Percentiles rank a stretch among this genome's conserved stretches.
Conservation (phyloP, 30 jellyfish, hydroid and myxozoan genomes). For the Cassiopea andromeda region DNA sequence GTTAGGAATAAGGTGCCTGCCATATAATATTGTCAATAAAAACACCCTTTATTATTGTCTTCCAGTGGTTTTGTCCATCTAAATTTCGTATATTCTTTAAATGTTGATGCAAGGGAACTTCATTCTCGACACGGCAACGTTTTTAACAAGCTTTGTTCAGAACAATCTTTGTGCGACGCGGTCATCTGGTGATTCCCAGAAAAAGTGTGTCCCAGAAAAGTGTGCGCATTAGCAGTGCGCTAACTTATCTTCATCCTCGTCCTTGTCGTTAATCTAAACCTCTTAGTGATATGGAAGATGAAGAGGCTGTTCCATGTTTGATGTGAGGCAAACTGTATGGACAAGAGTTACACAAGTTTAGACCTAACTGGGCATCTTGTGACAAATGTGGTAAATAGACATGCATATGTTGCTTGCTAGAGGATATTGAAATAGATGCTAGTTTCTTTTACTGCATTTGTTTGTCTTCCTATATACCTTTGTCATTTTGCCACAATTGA, state of each 20-base stretch:
- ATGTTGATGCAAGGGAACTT: neutral
- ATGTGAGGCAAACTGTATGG: too few relatives aligned
- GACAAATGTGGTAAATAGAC: too few relatives aligned
- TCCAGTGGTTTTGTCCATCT: neutral
- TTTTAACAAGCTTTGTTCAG: neutral
- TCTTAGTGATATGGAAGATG: neutral
- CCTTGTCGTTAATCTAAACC: neutral
- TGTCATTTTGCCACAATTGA: too few relatives aligned
- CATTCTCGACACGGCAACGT: neutral
- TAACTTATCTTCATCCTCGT: neutral
- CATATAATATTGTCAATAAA: neutral
- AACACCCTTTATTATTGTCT: neutral
- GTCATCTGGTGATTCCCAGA: neutral
- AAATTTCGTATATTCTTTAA: neutral
- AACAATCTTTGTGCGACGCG: neutral
- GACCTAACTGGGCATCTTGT: too few relatives aligned
- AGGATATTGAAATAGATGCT: too few relatives aligned
- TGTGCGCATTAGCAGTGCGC: neutral
- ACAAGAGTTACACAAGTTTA: too few relatives aligned
- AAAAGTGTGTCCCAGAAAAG: neutral
- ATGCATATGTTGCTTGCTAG: too few relatives aligned
- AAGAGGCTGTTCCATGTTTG: too few relatives aligned
- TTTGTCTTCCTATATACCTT: too few relatives aligned
- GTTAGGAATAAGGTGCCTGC: neutral
- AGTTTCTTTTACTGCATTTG: too few relatives aligned